phyloP scores from a whole-genome alignment of 2,888 invertebrate genomes.

The Drosophila affinis region DNA sequence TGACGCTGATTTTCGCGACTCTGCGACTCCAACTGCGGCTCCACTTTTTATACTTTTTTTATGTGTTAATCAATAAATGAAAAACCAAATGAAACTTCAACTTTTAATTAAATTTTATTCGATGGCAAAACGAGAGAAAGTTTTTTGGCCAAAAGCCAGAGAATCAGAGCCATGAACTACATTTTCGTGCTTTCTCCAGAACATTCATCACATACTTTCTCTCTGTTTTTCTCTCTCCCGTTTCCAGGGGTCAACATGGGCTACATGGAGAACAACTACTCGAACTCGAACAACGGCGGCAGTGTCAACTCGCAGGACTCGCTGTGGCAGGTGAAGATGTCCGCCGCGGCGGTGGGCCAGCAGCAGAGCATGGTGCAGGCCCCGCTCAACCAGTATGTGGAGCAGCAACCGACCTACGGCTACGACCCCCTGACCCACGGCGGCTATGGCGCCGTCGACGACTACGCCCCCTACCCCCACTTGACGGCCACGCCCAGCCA shows the following conservation, averaged over 20 bases:
- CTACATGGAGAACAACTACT: slow-evolving; percentile 95
- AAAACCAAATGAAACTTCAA: slow-evolving; percentile 36
- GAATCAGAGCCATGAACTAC: slow-evolving; percentile 3
- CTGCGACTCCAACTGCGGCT: too few species aligned
- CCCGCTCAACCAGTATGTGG: slow-evolving; percentile 85
- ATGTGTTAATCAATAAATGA: slow-evolving; percentile 43
- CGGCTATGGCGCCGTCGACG: slow-evolving; percentile 92
- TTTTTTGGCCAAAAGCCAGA: slow-evolving; percentile 36
- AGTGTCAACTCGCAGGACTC: slow-evolving; percentile 97
- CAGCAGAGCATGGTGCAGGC: slow-evolving; percentile 86
- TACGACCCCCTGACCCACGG: slow-evolving; percentile 92
- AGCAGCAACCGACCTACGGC: slow-evolving; percentile 88
- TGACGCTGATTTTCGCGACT: background rate
- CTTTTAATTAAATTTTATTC: slow-evolving; percentile 46
- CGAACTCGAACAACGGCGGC: slow-evolving; percentile 97
- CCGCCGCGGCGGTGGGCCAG: slow-evolving; percentile 89
- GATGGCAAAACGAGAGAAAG: slow-evolving; percentile 35
- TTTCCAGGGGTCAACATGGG: slow-evolving; percentile 92
- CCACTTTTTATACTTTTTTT: slow-evolving; percentile 31
- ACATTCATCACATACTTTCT: slow-evolving; percentile 36
- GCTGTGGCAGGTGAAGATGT: slow-evolving; percentile 96
- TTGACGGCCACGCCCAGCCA: slow-evolving; percentile 88
- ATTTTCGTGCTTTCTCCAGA: background rate
- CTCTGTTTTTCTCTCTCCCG: background rate
- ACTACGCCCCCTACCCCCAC: slow-evolving; percentile 94